Conservation (phyloP, 2,888 invertebrate species). For the Mythimna albipuncta region DNA sequence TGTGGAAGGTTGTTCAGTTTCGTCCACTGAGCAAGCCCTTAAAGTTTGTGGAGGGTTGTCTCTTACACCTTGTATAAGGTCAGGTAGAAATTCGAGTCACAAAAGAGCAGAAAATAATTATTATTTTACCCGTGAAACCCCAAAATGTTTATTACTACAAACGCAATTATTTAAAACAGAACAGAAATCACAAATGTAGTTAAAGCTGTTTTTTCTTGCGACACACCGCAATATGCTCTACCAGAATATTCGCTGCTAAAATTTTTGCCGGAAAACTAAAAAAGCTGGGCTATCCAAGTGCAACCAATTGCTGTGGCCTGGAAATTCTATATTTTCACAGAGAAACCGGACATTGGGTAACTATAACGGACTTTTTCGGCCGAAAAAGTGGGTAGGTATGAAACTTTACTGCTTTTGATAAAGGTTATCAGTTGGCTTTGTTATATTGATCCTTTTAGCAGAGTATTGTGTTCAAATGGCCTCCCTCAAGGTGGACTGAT, state of each 20-base stretch:
- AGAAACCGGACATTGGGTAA: conserved; percentile 15
- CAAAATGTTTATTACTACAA: too few relatives aligned
- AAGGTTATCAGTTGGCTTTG: conserved; percentile 1
- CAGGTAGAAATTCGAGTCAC: not conserved
- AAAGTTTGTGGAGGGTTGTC: too few relatives aligned
- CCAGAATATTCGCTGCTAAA: conserved; percentile 13
- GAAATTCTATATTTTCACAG: conserved; percentile 34
- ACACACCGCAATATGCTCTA: conserved; percentile 2
- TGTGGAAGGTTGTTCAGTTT: too few relatives aligned
- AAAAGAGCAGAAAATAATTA: not conserved
- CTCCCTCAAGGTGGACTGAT: too few relatives aligned
- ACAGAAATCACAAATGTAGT: not conserved
- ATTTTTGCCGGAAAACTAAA: conserved; percentile 8
- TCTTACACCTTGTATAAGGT: too few relatives aligned
- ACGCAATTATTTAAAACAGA: not conserved
- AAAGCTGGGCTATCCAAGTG: conserved; percentile 10
- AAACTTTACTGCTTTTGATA: conserved; percentile 17
- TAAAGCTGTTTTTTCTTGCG: not conserved
- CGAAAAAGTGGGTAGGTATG: conserved; percentile 10
- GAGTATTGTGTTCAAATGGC: not conserved
- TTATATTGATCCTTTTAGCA: conserved; percentile 1
- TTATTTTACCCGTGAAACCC: too few relatives aligned
- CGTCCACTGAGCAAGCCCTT: too few relatives aligned
- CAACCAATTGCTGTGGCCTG: conserved; percentile 42
- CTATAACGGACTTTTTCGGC: conserved; percentile 6